Percentiles rank a stretch among this genome's conserved stretches.
Evolutionary conservation across 2,113 vertebrate genomes (phyloP).

Genomic region (Parotia lawesii): DNA sequence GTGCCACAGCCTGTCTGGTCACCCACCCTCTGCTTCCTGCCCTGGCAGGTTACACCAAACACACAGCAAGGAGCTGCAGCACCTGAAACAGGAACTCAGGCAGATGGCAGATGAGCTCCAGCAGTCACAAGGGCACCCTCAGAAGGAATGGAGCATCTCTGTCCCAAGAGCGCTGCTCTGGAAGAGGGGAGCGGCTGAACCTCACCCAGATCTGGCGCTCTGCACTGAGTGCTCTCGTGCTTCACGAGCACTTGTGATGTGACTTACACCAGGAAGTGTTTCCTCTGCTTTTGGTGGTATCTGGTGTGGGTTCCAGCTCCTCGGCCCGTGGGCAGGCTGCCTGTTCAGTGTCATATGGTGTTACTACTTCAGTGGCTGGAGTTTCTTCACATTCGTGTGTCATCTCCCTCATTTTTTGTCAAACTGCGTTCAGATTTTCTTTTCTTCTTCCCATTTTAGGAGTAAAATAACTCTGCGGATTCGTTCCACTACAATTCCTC

Average conservation of each 20-base stretch:
- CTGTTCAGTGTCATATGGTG: not conserved
- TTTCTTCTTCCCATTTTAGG: not conserved
- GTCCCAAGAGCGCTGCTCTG: not conserved
- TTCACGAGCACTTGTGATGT: not conserved
- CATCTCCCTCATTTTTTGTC: not conserved
- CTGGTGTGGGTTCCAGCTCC: not conserved
- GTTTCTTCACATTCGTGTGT: not conserved
- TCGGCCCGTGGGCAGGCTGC: not conserved
- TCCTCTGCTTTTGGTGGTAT: not conserved
- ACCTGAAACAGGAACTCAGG: not conserved
- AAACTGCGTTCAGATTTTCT: not conserved
- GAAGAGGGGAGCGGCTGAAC: not conserved
- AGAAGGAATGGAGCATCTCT: not conserved
- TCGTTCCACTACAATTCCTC: not conserved
- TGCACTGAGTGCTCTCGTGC: fast-evolving
- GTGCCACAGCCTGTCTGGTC: not conserved
- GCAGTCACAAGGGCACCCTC: not conserved
- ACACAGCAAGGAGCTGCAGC: not conserved
- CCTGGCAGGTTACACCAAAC: not conserved
- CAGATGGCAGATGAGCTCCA: not conserved
- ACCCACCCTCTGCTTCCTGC: not conserved
- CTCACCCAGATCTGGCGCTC: not conserved
- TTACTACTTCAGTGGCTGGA: not conserved
- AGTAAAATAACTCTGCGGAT: not conserved
- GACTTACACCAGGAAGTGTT: not conserved